Percentiles rank a stretch among this genome's conserved stretches.
Evolutionary conservation across 2,888 invertebrate genomes (phyloP).

Genomic region (Acrobasis suavella): DNA sequence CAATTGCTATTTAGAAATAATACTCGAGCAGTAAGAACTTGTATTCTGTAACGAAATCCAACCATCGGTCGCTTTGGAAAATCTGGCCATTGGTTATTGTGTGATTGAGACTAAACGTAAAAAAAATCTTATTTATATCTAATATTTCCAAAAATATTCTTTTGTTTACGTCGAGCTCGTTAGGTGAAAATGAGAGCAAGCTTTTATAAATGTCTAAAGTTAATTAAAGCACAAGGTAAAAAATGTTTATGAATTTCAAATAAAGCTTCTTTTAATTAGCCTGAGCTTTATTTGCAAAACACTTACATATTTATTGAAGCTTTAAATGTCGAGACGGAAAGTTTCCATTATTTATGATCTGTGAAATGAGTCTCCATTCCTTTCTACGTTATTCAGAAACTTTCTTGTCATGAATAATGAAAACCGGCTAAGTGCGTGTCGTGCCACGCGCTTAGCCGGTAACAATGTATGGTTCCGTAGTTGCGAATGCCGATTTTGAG

Average conservation of each 20-base stretch:
- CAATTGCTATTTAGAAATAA: too few species aligned
- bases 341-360: background rate
- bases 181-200: background rate
- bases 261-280: background rate
- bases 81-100: too few species aligned
- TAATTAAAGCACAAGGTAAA: constrained; percentile 8
- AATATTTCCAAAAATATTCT: too few species aligned
- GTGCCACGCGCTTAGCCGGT: too few species aligned
- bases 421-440: too few species aligned
- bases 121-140: too few species aligned
- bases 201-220: background rate
- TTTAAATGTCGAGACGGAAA: background rate
- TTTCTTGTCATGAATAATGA: background rate
- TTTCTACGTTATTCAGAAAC: background rate
- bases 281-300: background rate
- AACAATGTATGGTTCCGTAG: too few species aligned
- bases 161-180: background rate
- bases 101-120: too few species aligned
- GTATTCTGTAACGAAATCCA: too few species aligned
- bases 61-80: too few species aligned
- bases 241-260: constrained; percentile 12
- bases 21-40: too few species aligned
- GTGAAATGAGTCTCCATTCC: background rate
- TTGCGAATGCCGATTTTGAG: too few species aligned
- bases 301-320: constrained; percentile 1